These are phyloP conservation scores for Halictus rubicundus DNA, from an alignment of 1,140 invertebrate genomes.

Conservation along the genomic window DNA sequence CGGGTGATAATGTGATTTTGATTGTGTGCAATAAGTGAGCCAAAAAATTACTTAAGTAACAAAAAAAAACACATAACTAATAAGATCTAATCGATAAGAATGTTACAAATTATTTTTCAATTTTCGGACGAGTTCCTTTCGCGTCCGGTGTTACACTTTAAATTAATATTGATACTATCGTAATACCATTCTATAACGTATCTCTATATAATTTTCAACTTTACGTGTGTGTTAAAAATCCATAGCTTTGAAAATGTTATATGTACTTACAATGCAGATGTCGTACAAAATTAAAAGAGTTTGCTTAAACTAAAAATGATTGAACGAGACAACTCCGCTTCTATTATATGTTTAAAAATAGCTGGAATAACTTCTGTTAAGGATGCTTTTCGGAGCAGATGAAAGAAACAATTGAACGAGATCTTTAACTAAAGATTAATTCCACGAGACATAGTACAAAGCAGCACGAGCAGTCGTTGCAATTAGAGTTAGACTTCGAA, in stretches of 20 bases:
- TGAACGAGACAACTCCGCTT: not conserved
- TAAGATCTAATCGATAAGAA: not conserved
- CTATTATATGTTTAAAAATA: not conserved
- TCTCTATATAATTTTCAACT: constrained; percentile 5
- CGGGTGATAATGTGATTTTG: constrained; percentile 1
- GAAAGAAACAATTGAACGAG: not conserved
- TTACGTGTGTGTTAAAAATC: not conserved
- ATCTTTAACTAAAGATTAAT: constrained; percentile 8
- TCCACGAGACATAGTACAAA: constrained; percentile 26
- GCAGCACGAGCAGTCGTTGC: not conserved
- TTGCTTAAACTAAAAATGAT: not conserved
- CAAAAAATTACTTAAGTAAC: constrained; percentile 6
- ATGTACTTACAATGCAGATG: not conserved
- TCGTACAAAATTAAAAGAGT: not conserved
- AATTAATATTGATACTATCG: not conserved
- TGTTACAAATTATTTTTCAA: constrained; percentile 8
- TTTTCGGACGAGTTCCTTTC: constrained; percentile 9
- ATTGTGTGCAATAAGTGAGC: constrained; percentile 22
- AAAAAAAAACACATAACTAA: constrained; percentile 19
- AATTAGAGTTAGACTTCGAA: not conserved
- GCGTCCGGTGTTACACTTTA: not conserved
- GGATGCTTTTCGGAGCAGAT: not conserved
- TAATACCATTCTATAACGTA: constrained; percentile 1
- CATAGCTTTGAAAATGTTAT: not conserved
- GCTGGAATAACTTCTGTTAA: not conserved